Conservation (phyloP, 2,797 vertebrate species). For the Pseudomugil gertrudae region DNA sequence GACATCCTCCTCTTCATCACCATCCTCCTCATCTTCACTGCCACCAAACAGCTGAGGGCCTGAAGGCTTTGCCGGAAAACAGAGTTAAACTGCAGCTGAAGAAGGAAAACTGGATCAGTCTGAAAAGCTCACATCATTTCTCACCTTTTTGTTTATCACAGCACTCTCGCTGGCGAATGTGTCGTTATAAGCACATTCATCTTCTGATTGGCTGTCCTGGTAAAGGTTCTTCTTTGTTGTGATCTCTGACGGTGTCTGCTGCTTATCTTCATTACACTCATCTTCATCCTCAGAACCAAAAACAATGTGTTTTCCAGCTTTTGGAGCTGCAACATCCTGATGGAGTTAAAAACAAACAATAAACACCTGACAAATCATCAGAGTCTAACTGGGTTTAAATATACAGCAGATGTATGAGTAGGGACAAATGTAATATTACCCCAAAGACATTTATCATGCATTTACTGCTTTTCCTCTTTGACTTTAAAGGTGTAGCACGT, state of each 20-base stretch:
- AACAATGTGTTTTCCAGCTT: conserved; percentile 85
- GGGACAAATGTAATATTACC: too few species aligned
- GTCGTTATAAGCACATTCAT: conserved; percentile 25
- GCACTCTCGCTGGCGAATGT: conserved; percentile 27
- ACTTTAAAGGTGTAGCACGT: too few species aligned
- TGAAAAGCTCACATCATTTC: neutral
- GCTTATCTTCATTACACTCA: conserved; percentile 32
- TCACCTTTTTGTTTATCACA: conserved; percentile 46
- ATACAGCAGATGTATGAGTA: too few species aligned
- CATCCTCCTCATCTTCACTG: conserved; percentile 85
- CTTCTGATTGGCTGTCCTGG: conserved; percentile 56
- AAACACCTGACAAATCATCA: too few species aligned
- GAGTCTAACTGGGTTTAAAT: neutral
- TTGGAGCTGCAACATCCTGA: conserved; percentile 80
- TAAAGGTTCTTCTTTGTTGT: conserved; percentile 44
- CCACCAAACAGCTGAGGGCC: conserved; percentile 84
- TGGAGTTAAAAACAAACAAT: conserved; percentile 1
- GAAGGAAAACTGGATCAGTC: neutral
- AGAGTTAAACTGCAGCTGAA: neutral
- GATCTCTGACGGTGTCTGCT: conserved; percentile 4
- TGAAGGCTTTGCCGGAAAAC: conserved; percentile 10
- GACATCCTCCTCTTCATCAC: conserved; percentile 70
- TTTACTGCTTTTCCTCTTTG: too few species aligned
- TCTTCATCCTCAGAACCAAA: conserved; percentile 88
- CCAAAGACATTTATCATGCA: too few species aligned